Evolutionary conservation across 2,888 invertebrate species (phyloP).

Genomic region (Drosophila mayaguana): DNA sequence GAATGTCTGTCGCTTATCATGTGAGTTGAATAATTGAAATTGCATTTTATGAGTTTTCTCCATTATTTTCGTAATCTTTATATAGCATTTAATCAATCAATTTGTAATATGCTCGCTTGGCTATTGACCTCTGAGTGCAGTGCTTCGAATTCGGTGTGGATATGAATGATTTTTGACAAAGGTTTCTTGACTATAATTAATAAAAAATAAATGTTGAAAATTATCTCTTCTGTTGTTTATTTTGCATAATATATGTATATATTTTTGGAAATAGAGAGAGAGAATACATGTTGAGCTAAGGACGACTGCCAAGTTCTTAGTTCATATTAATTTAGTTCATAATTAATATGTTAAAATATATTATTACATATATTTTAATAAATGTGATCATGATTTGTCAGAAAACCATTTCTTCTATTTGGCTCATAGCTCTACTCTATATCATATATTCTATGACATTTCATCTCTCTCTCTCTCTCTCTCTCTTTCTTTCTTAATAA

Average conservation of each 20-base stretch:
- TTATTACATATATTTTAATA: neutral
- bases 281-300: too few species aligned
- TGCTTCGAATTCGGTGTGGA: neutral
- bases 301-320: too few species aligned
- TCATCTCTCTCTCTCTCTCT: neutral
- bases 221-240: too few species aligned
- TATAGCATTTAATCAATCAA: slow-evolving; percentile 51
- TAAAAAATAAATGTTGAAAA: too few species aligned
- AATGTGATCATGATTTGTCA: neutral
- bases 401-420: neutral
- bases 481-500: neutral
- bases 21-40: slow-evolving; percentile 70
- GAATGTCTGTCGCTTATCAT: slow-evolving; percentile 75
- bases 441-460: neutral
- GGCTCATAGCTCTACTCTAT: neutral
- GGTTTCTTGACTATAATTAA: neutral
- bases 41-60: slow-evolving; percentile 49
- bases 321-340: too few species aligned
- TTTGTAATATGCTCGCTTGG: slow-evolving; percentile 52
- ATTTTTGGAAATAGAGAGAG: too few species aligned
- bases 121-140: slow-evolving; percentile 41
- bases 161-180: neutral
- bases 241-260: too few species aligned
- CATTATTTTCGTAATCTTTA: slow-evolving; percentile 45
- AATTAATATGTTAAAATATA: too few species aligned